phyloP scores from a whole-genome alignment of 2,888 invertebrate genomes.

The Nomada fucata region DNA sequence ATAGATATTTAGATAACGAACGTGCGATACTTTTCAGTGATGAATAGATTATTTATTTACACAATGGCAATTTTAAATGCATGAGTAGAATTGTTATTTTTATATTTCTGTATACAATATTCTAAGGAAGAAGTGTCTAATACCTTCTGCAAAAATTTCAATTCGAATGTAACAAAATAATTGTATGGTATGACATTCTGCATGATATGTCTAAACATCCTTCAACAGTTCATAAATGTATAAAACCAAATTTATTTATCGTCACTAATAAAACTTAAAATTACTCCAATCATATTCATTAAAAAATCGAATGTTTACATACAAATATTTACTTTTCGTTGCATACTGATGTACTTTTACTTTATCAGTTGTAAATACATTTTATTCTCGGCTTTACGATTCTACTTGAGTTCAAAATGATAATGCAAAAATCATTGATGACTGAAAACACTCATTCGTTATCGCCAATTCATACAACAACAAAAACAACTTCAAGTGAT shows the following conservation, averaged over 20 bases:
- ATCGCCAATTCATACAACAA: neutral
- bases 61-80: neutral
- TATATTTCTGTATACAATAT: neutral
- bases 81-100: neutral
- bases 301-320: too few species aligned
- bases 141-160: neutral
- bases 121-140: neutral
- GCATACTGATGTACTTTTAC: neutral
- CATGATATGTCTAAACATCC: neutral
- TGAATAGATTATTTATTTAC: neutral
- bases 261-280: too few species aligned
- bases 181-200: conserved; percentile 2
- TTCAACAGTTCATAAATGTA: too few species aligned
- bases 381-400: neutral
- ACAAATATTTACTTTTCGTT: too few species aligned
- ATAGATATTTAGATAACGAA: neutral
- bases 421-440: neutral
- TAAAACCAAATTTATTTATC: conserved; percentile 8
- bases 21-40: neutral
- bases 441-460: neutral
- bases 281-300: conserved; percentile 1
- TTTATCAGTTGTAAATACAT: neutral
- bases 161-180: neutral
- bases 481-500: neutral
- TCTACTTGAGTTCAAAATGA: neutral